phyloP scores from a whole-genome alignment of 2,888 invertebrate species.

The Panopea generosa region DNA sequence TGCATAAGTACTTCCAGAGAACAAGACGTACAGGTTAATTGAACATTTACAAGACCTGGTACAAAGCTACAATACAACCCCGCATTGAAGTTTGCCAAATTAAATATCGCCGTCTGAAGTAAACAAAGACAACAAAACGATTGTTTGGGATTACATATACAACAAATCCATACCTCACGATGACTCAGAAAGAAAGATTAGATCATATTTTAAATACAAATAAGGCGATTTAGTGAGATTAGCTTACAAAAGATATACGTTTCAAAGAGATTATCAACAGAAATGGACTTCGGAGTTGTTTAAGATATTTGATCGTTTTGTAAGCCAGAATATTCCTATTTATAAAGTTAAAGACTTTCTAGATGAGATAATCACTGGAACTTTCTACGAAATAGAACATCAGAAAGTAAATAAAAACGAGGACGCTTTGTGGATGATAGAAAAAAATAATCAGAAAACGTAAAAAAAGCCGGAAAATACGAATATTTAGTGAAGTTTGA shows the following conservation, averaged over 20 bases:
- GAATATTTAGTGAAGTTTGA: conserved; percentile 13
- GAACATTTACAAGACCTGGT: conserved; percentile 1
- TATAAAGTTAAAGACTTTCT: too few relatives aligned
- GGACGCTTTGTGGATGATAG: not conserved
- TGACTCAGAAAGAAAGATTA: conserved; percentile 13
- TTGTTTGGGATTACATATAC: too few relatives aligned
- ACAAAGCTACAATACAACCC: conserved; percentile 10
- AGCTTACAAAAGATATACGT: conserved; percentile 29
- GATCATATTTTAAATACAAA: conserved; percentile 32
- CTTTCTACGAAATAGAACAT: too few relatives aligned
- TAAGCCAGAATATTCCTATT: too few relatives aligned
- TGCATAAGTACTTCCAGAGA: too few relatives aligned
- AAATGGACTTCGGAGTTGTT: conserved; percentile 53
- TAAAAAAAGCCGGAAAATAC: not conserved
- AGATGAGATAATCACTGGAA: too few relatives aligned
- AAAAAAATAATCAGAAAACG: conserved; percentile 13
- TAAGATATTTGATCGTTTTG: conserved; percentile 24
- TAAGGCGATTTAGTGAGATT: conserved; percentile 39
- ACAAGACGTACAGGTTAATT: too few relatives aligned
- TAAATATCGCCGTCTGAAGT: too few relatives aligned
- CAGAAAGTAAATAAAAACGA: too few relatives aligned
- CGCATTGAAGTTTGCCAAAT: too few relatives aligned
- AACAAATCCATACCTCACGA: too few relatives aligned
- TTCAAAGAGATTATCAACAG: conserved; percentile 55
- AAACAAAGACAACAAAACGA: too few relatives aligned